These are phyloP conservation scores for Alcedo quadribrachys DNA, from an alignment of 2,797 vertebrate genomes.

Conservation along the genomic window DNA sequence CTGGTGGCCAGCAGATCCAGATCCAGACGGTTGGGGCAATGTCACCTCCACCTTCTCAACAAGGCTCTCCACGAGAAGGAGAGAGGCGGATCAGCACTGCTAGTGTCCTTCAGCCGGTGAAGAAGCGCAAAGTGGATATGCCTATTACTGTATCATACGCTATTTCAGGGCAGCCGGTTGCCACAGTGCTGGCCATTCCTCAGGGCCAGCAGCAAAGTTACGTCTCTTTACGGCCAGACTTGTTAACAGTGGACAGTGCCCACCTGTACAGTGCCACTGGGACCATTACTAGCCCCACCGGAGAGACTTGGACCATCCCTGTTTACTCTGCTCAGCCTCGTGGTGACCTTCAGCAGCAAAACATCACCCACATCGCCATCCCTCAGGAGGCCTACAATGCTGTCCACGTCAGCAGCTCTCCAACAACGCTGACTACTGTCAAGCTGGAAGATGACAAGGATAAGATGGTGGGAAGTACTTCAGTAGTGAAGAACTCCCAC, in stretches of 20 bases:
- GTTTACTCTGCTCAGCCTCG: constrained; percentile 92
- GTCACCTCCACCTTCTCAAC: constrained; percentile 88
- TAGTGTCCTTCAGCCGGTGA: constrained; percentile 93
- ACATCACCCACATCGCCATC: constrained; percentile 96
- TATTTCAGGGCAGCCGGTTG: constrained; percentile 94
- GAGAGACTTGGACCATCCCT: constrained; percentile 98
- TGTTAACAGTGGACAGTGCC: constrained; percentile 96
- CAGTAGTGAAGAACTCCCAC: constrained; percentile 87
- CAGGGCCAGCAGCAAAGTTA: constrained; percentile 98
- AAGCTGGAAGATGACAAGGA: constrained; percentile 92
- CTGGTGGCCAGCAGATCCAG: constrained; percentile 93
- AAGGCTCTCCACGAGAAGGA: constrained; percentile 90
- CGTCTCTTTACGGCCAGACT: constrained; percentile 93
- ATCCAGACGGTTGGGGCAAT: constrained; percentile 93
- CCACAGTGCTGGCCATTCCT: constrained; percentile 94
- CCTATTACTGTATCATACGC: constrained; percentile 96
- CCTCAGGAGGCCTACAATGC: constrained; percentile 95
- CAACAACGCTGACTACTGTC: constrained; percentile 84
- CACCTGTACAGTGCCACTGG: constrained; percentile 97
- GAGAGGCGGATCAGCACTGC: constrained; percentile 87
- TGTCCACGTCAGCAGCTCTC: constrained; percentile 89
- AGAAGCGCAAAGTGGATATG: constrained; percentile 98
- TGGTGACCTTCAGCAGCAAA: constrained; percentile 89
- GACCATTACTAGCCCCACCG: constrained; percentile 96
- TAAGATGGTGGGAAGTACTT: constrained; percentile 87